Conservation (phyloP, 2,888 invertebrate genomes). For the Adela reaumurella region DNA sequence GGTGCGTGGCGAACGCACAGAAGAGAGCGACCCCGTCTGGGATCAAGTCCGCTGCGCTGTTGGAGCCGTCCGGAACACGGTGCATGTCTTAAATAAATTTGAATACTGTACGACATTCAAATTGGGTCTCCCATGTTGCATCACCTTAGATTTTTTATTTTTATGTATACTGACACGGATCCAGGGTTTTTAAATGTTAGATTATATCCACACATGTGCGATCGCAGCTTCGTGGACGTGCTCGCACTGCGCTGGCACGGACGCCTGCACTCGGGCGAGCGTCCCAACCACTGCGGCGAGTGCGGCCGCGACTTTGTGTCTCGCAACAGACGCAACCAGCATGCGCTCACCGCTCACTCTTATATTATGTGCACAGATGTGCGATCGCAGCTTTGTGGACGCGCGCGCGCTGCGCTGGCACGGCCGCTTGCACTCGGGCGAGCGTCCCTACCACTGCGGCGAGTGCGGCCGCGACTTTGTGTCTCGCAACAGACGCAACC, state of each 20-base stretch:
- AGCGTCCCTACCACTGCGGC: conserved; percentile 33
- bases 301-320: not conserved
- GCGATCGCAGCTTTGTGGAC: conserved; percentile 31
- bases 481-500: conserved; percentile 37
- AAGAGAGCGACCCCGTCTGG: too few relatives aligned
- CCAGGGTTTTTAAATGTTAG: too few relatives aligned
- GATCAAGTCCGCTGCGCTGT: too few relatives aligned
- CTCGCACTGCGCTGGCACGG: conserved; percentile 38
- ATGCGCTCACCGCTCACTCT: conserved; percentile 12
- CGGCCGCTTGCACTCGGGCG: conserved; percentile 32
- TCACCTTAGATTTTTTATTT: too few relatives aligned
- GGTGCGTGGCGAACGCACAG: too few relatives aligned
- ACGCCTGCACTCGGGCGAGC: conserved; percentile 33
- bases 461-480: conserved; percentile 24
- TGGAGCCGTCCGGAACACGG: too few relatives aligned
- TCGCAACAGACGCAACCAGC: conserved; percentile 7
- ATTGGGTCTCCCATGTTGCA: too few relatives aligned
- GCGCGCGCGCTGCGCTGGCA: conserved; percentile 39
- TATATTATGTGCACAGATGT: conserved; percentile 17
- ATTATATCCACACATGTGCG: conserved; percentile 21
- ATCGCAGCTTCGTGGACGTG: conserved; percentile 30
- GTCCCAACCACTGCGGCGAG: conserved; percentile 20
- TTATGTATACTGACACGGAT: too few relatives aligned
- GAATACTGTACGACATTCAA: too few relatives aligned
- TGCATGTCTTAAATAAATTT: too few relatives aligned